Evolutionary conservation across 2,888 invertebrate species (phyloP).

Genomic region (Phaonia tiefii): DNA sequence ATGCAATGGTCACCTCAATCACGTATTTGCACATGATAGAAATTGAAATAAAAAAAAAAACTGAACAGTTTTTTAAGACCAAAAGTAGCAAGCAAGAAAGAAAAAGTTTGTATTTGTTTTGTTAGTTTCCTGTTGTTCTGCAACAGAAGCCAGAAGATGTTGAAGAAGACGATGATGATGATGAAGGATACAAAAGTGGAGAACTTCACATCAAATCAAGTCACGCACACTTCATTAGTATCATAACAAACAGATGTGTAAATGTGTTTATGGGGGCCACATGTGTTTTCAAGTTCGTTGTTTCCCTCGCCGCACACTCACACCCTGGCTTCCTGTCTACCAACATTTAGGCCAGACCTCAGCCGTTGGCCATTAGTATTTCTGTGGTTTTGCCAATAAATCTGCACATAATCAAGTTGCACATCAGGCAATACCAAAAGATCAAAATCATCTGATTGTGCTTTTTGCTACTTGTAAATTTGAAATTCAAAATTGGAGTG

Average conservation of each 20-base stretch:
- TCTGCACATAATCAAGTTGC: slow-evolving; percentile 67
- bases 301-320: too few relatives aligned
- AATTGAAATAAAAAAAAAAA: slow-evolving; percentile 2
- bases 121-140: slow-evolving; percentile 3
- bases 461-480: slow-evolving; percentile 15
- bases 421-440: slow-evolving; percentile 26
- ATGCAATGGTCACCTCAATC: slow-evolving; percentile 23
- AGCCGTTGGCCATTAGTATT: background rate
- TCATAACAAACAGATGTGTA: slow-evolving; percentile 65
- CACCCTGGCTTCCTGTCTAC: background rate
- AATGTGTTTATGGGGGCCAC: slow-evolving; percentile 62
- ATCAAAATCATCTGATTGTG: slow-evolving; percentile 20
- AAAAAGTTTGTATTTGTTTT: slow-evolving; percentile 15
- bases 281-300: slow-evolving; percentile 39
- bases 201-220: slow-evolving; percentile 59
- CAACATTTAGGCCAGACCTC: too few relatives aligned
- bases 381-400: slow-evolving; percentile 64
- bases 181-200: slow-evolving; percentile 6
- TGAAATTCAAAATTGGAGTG: slow-evolving; percentile 13
- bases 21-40: background rate
- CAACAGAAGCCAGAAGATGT: background rate
- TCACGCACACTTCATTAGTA: slow-evolving; percentile 68
- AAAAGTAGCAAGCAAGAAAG: background rate
- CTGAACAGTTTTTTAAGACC: background rate
- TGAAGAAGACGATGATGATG: slow-evolving; percentile 32